Evolutionary conservation across 2,888 invertebrate species (phyloP).

Genomic region (Aphidius colemani): DNA sequence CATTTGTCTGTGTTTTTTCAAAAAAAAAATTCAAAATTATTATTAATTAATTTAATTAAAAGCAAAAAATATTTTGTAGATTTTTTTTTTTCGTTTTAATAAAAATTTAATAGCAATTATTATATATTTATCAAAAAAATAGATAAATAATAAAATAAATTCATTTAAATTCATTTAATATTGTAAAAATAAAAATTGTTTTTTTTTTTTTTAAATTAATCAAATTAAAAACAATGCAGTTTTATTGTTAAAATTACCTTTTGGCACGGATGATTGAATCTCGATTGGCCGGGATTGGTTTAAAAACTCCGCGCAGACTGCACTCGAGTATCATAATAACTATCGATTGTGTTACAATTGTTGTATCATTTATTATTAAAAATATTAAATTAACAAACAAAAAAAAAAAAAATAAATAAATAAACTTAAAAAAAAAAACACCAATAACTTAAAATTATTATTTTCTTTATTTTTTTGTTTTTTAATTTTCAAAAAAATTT

Average conservation of each 20-base stretch:
- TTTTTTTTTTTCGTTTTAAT: no score
- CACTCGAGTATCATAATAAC: slow-evolving; percentile 50
- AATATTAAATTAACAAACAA: slow-evolving; percentile 43
- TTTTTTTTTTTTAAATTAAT: neutral
- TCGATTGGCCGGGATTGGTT: slow-evolving; percentile 43
- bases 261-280: slow-evolving; percentile 39
- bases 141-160: no score
- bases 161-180: no score
- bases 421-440: slow-evolving; percentile 30
- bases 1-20: neutral
- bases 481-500: no score
- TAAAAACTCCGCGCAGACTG: slow-evolving; percentile 41
- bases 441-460: slow-evolving; percentile 24
- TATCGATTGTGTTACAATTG: slow-evolving; percentile 44
- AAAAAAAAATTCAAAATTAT: no score
- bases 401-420: no score
- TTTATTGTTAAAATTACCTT: slow-evolving; percentile 40
- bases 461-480: slow-evolving; percentile 31
- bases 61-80: no score
- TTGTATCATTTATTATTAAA: slow-evolving; percentile 42
- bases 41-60: no score
- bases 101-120: no score
- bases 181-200: no score
- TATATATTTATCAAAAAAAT: no score
- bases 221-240: no score